Evolutionary conservation across 1,140 invertebrate genomes (phyloP).

Genomic region (Melanaphis sacchari): DNA sequence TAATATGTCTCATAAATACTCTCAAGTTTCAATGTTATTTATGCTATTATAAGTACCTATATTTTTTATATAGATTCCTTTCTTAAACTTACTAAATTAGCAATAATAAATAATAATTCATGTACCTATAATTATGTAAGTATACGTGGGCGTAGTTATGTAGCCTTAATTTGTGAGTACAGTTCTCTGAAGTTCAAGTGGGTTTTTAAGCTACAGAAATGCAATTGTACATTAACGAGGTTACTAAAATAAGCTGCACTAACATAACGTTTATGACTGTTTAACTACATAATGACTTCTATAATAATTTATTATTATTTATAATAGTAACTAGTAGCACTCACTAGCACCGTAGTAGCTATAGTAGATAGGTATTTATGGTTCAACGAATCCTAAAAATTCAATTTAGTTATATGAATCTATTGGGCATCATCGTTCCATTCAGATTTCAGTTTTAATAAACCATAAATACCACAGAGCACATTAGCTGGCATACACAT

Average conservation of each 20-base stretch:
- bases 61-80: no score
- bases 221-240: not conserved
- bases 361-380: not conserved
- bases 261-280: not conserved
- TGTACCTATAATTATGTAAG: no score
- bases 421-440: no score
- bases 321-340: not conserved
- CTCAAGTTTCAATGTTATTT: no score
- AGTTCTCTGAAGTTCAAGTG: not conserved
- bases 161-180: not conserved
- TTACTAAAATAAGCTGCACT: not conserved
- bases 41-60: no score
- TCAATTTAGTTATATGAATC: not conserved
- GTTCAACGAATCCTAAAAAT: not conserved
- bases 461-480: not conserved
- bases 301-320: not conserved
- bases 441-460: not conserved
- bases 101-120: no score
- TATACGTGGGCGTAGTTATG: no score
- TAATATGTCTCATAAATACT: no score
- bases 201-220: not conserved
- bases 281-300: not conserved
- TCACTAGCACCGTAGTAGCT: no score
- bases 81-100: no score
- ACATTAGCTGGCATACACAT: no score